Evolutionary conservation across 2,797 vertebrate genomes (phyloP), one percentile per base, ranked within the genome.

Genomic region (Thaleichthys pacificus): DNA sequence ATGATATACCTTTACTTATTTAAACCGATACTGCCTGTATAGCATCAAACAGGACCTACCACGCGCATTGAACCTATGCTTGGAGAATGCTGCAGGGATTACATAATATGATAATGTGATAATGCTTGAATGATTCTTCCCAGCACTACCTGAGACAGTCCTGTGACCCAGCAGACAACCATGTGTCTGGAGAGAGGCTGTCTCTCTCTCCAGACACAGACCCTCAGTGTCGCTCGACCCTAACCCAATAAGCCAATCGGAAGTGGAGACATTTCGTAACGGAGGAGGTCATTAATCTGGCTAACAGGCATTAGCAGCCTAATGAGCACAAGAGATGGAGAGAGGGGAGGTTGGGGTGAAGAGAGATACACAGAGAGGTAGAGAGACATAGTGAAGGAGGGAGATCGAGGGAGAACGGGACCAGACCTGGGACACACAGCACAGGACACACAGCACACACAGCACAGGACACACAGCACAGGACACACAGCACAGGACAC

Each of bases 201-300:
- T 19, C 51, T 54, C 3, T 54, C 51, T n/a, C 51, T 54, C 1
- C 64, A 26, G 19, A 22, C 64, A 66, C 64, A 22, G 32, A 22
- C 19, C 1, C 63, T 12, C 35, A 47, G 17, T 12, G 5, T 9
- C 63, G 3, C 38, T 9, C 62, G 3, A 75, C 65, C 71, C 66
- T 84, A 83, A 87, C 80, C 83, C 82, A 84, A 87, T 87, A 84
- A 86, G 64, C 66, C 56, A 87, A 72, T 24, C 76, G 80, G 77
- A 83, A 42, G 9, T 42, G 38, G 38, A 42, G 75, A 72, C 71
- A 80, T 78, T 88, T 89, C 87, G 83, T 88, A 86, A 71, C 64
- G 84, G 84, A 85, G 85, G 85, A 85, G 38, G 38, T 42, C 73
- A 85, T 88, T 82, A 87, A 83, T 88, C 86, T 77, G 5, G 75